Percentiles rank a stretch among this genome's conserved stretches.
phyloP scores from a whole-genome alignment of 2,888 invertebrate species.

The Romanomermis culicivorax region DNA sequence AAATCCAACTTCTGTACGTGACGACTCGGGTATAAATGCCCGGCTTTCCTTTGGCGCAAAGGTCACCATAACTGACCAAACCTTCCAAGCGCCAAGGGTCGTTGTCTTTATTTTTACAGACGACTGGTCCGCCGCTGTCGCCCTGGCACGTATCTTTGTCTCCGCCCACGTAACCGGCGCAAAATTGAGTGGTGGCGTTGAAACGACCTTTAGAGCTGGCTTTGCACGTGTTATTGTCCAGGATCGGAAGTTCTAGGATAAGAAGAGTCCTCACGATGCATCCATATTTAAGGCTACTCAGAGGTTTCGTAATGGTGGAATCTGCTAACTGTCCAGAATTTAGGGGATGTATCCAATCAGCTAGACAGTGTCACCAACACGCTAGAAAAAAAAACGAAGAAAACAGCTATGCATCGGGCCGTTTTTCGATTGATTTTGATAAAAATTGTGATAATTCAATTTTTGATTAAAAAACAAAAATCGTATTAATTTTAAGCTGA shows the following conservation, averaged over 20 bases:
- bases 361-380: no score
- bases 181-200: neutral
- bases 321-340: no score
- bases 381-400: no score
- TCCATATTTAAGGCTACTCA: no score
- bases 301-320: no score
- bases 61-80: neutral
- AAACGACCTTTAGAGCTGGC: neutral
- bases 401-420: no score
- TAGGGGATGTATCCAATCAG: no score
- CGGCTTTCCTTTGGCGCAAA: neutral
- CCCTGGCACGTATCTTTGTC: conserved; percentile 8
- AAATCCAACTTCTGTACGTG: neutral
- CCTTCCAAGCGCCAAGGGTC: neutral
- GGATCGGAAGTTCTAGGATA: neutral
- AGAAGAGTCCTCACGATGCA: no score
- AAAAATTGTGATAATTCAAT: no score
- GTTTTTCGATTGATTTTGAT: no score
- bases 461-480: no score
- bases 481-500: no score
- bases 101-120: neutral
- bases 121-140: conserved; percentile 3
- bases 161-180: conserved; percentile 6
- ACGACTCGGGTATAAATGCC: neutral
- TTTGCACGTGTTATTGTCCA: neutral